Conservation (phyloP, 2,888 invertebrate species). For the Malthinus flaveolus region DNA sequence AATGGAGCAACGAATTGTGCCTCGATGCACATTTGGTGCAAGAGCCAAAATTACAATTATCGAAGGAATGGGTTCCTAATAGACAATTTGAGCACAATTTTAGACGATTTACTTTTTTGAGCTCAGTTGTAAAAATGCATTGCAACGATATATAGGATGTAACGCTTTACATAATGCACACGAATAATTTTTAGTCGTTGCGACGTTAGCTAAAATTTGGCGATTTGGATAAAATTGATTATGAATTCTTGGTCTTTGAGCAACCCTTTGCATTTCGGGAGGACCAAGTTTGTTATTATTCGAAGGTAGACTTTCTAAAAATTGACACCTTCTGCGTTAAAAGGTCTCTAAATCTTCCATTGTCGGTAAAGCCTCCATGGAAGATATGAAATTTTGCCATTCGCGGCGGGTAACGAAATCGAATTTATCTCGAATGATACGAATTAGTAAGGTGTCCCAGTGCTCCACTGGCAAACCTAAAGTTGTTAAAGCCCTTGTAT, state of each 20-base stretch:
- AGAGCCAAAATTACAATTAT: slow-evolving; percentile 5
- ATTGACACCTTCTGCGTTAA: background rate
- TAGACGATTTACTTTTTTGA: background rate
- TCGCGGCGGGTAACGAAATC: background rate
- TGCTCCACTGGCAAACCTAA: background rate
- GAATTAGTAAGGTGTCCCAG: background rate
- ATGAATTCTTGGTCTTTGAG: background rate
- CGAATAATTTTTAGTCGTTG: background rate
- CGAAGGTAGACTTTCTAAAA: no score
- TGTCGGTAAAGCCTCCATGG: background rate
- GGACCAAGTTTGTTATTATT: no score
- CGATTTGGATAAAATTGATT: background rate
- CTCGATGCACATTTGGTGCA: slow-evolving; percentile 10
- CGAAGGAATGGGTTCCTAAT: slow-evolving; percentile 7
- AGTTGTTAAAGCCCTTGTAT: background rate
- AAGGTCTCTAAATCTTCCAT: background rate
- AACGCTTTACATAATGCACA: background rate
- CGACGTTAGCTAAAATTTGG: background rate
- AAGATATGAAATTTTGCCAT: background rate
- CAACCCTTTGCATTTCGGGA: background rate
- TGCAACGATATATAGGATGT: slow-evolving; percentile 13
- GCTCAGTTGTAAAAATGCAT: slow-evolving; percentile 8
- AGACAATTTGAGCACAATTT: slow-evolving; percentile 15
- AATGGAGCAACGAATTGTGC: slow-evolving; percentile 19
- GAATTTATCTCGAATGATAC: background rate